phyloP scores from a whole-genome alignment of 2,797 vertebrate genomes.

The Hypotaenidia okinawae region DNA sequence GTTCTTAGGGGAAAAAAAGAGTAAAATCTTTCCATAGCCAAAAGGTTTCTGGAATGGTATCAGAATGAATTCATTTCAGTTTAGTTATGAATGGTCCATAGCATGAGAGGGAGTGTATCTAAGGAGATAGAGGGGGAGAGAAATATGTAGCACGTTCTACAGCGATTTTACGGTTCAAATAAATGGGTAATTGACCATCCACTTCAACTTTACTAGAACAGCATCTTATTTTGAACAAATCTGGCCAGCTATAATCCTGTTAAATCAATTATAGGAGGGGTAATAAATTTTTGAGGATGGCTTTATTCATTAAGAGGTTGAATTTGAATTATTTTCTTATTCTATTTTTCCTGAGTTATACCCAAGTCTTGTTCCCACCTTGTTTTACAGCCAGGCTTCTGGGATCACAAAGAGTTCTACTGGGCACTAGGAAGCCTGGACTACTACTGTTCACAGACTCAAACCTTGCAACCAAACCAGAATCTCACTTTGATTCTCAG shows the following conservation, averaged over 20 bases:
- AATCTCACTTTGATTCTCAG: not conserved
- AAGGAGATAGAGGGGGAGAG: rapidly evolving
- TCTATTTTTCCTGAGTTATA: not conserved
- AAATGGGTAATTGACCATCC: not conserved
- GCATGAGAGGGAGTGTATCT: not conserved
- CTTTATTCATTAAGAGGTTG: not conserved
- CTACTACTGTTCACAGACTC: not conserved
- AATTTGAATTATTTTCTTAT: not conserved
- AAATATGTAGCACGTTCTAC: not conserved
- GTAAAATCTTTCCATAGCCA: not conserved
- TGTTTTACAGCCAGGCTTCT: not conserved
- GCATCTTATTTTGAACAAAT: not conserved
- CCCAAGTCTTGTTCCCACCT: not conserved
- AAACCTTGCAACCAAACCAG: not conserved
- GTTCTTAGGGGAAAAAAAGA: not conserved
- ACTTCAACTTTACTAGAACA: not conserved
- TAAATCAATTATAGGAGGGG: not conserved
- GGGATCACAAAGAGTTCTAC: not conserved
- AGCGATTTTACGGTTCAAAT: not conserved
- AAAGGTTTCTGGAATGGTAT: not conserved
- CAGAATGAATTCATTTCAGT: not conserved
- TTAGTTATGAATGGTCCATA: not conserved
- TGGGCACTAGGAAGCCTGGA: not conserved
- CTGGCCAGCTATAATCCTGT: not conserved
- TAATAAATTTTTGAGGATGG: not conserved